These are phyloP conservation scores for Rhysida immarginata DNA, from an alignment of 1,140 invertebrate genomes.

Conservation along the genomic window DNA sequence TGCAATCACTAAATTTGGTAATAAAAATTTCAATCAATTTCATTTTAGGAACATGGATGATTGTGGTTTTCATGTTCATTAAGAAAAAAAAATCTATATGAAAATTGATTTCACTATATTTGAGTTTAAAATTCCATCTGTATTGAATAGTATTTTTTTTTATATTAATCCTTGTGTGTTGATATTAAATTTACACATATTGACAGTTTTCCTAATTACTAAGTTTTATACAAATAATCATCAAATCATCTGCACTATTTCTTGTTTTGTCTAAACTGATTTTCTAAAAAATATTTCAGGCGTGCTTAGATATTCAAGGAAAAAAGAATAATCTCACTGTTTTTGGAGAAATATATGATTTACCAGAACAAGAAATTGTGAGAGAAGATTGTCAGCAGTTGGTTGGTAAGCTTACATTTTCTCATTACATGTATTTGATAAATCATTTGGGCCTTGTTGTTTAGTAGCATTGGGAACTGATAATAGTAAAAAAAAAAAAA, in stretches of 20 bases:
- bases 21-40: no score
- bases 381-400: conserved; percentile 79
- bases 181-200: background rate
- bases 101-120: no score
- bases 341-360: conserved; percentile 93
- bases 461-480: background rate
- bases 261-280: no score
- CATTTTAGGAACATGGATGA: no score
- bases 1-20: no score
- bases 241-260: background rate
- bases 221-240: background rate
- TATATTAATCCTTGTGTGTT: background rate
- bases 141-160: background rate
- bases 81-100: no score
- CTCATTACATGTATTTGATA: no score
- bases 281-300: conserved; percentile 73
- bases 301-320: conserved; percentile 68
- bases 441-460: no score
- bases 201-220: background rate
- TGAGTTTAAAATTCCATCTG: background rate
- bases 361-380: conserved; percentile 75
- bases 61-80: no score
- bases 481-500: no score
- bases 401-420: conserved; percentile 50
- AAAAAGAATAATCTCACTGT: conserved; percentile 60